Percentiles rank a stretch among this genome's conserved stretches.
phyloP scores from a whole-genome alignment of 2,113 vertebrate genomes.

The Psittacus erithacus region DNA sequence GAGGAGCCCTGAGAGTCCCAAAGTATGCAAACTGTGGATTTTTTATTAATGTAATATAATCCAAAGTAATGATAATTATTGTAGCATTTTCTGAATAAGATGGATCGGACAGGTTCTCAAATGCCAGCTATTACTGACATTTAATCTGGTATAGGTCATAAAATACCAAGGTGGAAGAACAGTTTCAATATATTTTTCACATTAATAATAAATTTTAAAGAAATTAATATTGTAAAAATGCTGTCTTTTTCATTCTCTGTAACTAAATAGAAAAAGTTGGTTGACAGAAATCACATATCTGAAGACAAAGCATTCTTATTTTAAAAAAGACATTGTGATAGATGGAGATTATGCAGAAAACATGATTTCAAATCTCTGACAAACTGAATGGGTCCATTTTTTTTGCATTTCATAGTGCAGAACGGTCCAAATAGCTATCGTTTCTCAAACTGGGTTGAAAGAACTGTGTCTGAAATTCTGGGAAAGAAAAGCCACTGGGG shows the following conservation, averaged over 20 bases:
- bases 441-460: not conserved
- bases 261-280: not conserved
- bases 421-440: fast-evolving
- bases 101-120: slow-evolving; percentile 57
- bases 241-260: not conserved
- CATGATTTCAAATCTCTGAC: not conserved
- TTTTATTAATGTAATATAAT: slow-evolving; percentile 63
- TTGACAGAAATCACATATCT: not conserved
- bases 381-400: not conserved
- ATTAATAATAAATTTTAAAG: slow-evolving; percentile 55
- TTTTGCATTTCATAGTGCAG: not conserved
- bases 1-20: not conserved
- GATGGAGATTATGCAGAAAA: not conserved
- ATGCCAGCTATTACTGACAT: slow-evolving; percentile 68
- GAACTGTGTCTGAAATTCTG: not conserved
- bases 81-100: slow-evolving; percentile 58
- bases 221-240: slow-evolving; percentile 30
- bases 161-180: slow-evolving; percentile 59
- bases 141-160: slow-evolving; percentile 71
- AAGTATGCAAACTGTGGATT: not conserved
- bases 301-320: not conserved
- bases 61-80: slow-evolving; percentile 66
- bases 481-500: not conserved
- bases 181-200: slow-evolving; percentile 60
- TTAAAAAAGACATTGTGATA: not conserved